Conservation (phyloP, 2,888 invertebrate species). For the Boloria selene region DNA sequence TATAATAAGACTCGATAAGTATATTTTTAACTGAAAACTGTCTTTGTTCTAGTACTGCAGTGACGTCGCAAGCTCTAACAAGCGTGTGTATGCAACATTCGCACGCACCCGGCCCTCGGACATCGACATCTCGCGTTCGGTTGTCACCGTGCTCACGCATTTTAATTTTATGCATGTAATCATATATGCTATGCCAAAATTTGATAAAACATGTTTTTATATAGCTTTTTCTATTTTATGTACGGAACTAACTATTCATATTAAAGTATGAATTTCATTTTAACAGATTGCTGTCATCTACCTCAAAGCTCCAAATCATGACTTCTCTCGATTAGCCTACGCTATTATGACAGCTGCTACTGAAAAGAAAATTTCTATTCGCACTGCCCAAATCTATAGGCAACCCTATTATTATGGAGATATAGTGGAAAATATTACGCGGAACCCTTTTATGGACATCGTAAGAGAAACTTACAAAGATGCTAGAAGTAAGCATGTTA, state of each 20-base stretch:
- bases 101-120: slow-evolving; percentile 95
- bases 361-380: slow-evolving; percentile 87
- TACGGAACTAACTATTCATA: neutral
- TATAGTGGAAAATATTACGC: slow-evolving; percentile 86
- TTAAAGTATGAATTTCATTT: slow-evolving; percentile 18
- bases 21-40: slow-evolving; percentile 2
- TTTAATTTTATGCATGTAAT: slow-evolving; percentile 95
- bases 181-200: slow-evolving; percentile 41
- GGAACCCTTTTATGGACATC: slow-evolving; percentile 92
- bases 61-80: slow-evolving; percentile 94
- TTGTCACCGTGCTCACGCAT: slow-evolving; percentile 90
- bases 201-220: slow-evolving; percentile 5
- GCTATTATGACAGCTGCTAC: slow-evolving; percentile 89
- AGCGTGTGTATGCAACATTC: slow-evolving; percentile 93
- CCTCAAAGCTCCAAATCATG: slow-evolving; percentile 88
- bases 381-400: slow-evolving; percentile 74
- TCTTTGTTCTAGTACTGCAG: slow-evolving; percentile 90
- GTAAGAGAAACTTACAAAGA: slow-evolving; percentile 91
- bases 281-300: slow-evolving; percentile 91
- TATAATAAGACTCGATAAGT: neutral
- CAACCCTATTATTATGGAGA: slow-evolving; percentile 86
- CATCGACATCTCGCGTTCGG: slow-evolving; percentile 96
- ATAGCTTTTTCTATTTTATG: slow-evolving; percentile 1
- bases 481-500: slow-evolving; percentile 89
- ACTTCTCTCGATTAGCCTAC: slow-evolving; percentile 89